A percentile compares a stretch with the other conserved stretches of the same genome.
phyloP scores from a whole-genome alignment of 1,140 invertebrate species.

The Listronotus oregonensis region DNA sequence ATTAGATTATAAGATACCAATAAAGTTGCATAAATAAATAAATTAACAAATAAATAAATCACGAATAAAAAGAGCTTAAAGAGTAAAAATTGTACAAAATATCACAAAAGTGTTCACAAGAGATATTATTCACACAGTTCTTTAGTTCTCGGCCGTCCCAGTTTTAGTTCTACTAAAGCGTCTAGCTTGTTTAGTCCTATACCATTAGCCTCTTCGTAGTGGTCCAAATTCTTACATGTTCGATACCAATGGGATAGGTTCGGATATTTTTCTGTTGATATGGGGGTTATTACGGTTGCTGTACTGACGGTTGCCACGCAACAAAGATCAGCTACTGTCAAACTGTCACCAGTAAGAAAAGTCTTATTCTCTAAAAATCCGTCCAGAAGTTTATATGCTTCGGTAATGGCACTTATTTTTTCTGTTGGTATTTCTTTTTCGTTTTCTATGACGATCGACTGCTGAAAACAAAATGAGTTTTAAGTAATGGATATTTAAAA shows the following conservation, averaged over 20 bases:
- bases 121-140: constrained; percentile 41
- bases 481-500: background rate
- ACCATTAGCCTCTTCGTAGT: constrained; percentile 48
- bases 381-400: constrained; percentile 63
- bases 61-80: constrained; percentile 19
- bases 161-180: constrained; percentile 45
- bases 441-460: constrained; percentile 44
- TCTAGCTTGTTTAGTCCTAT: constrained; percentile 48
- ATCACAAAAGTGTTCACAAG: constrained; percentile 32
- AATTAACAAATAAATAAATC: constrained; percentile 30
- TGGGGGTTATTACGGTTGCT: constrained; percentile 47
- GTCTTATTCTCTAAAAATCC: constrained; percentile 59
- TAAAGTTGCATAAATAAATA: constrained; percentile 32
- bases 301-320: constrained; percentile 53
- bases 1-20: constrained; percentile 21
- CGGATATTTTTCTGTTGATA: constrained; percentile 49
- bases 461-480: constrained; percentile 39
- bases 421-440: constrained; percentile 49
- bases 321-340: constrained; percentile 55
- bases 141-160: constrained; percentile 45
- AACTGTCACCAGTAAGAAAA: constrained; percentile 49
- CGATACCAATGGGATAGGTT: constrained; percentile 49
- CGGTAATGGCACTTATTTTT: constrained; percentile 48
- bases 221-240: constrained; percentile 47
- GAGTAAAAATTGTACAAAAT: constrained; percentile 42